phyloP scores from a whole-genome alignment of 64 coral and sea anemone species.

The Porites lutea region DNA sequence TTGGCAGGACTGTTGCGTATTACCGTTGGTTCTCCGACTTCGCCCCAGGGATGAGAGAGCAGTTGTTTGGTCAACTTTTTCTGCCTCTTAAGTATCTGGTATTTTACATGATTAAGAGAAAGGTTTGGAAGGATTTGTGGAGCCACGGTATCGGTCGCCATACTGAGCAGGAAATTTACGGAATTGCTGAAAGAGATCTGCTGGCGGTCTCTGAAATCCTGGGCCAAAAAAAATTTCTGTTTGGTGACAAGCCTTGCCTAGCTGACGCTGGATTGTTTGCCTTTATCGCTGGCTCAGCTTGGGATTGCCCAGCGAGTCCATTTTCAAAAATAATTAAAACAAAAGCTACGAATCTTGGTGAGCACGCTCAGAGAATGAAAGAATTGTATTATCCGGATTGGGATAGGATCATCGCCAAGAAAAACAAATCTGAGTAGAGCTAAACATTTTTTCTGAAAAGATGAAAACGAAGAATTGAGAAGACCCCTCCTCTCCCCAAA shows the following conservation, averaged over 20 bases:
- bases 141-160: slow-evolving; percentile 65
- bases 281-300: slow-evolving; percentile 33
- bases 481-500: too few species aligned
- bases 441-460: background rate
- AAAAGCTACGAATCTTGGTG: slow-evolving; percentile 52
- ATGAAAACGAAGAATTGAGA: too few species aligned
- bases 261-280: slow-evolving; percentile 72
- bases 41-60: background rate
- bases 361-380: slow-evolving; percentile 63
- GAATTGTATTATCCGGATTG: slow-evolving; percentile 69
- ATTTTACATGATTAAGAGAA: slow-evolving; percentile 14
- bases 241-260: slow-evolving; percentile 63
- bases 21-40: too few species aligned
- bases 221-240: slow-evolving; percentile 67
- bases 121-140: slow-evolving; percentile 17
- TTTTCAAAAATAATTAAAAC: slow-evolving; percentile 24
- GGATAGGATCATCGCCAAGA: slow-evolving; percentile 50
- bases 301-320: slow-evolving; percentile 41
- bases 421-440: slow-evolving; percentile 31
- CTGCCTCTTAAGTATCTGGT: slow-evolving; percentile 26
- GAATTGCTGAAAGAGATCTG: slow-evolving; percentile 66
- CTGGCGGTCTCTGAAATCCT: slow-evolving; percentile 50
- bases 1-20: too few species aligned
- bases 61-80: slow-evolving; percentile 17
- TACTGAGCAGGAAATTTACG: slow-evolving; percentile 69